These are phyloP conservation scores for Aurelia coerulea DNA, from an alignment of 30 jellyfish, hydroid and myxozoan genomes.

Conservation along the genomic window DNA sequence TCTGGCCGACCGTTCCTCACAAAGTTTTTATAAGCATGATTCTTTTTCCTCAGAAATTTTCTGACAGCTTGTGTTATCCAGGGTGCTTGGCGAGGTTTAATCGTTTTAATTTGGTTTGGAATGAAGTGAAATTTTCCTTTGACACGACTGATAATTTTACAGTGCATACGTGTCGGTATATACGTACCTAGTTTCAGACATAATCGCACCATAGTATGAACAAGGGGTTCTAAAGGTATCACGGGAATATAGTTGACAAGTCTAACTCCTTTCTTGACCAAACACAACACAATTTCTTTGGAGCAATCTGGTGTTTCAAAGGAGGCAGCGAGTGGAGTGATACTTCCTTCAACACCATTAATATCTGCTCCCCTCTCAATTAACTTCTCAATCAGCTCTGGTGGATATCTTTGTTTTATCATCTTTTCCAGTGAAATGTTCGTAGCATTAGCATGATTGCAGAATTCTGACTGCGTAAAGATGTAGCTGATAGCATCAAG, in stretches of 20 bases:
- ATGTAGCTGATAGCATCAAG: background rate
- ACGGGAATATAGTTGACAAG: background rate
- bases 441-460: background rate
- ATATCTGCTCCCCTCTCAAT: slow-evolving; percentile 4
- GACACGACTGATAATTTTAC: too few relatives aligned
- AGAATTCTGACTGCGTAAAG: background rate
- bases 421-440: background rate
- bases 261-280: background rate
- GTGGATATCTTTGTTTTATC: slow-evolving; percentile 5
- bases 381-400: slow-evolving; percentile 7
- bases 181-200: background rate
- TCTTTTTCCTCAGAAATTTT: too few relatives aligned
- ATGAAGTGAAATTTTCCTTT: too few relatives aligned
- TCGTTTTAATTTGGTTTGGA: too few relatives aligned
- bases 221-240: background rate
- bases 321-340: background rate
- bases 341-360: background rate
- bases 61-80: too few relatives aligned
- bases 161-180: too few relatives aligned
- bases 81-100: too few relatives aligned
- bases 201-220: slow-evolving; percentile 11
- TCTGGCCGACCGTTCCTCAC: too few relatives aligned
- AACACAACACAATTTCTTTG: background rate
- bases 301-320: background rate
- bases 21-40: too few relatives aligned